A percentile compares a stretch with the other conserved stretches of the same genome.
These are phyloP conservation scores for Orchesella cincta DNA, from an alignment of 1,140 invertebrate species.

Conservation along the genomic window DNA sequence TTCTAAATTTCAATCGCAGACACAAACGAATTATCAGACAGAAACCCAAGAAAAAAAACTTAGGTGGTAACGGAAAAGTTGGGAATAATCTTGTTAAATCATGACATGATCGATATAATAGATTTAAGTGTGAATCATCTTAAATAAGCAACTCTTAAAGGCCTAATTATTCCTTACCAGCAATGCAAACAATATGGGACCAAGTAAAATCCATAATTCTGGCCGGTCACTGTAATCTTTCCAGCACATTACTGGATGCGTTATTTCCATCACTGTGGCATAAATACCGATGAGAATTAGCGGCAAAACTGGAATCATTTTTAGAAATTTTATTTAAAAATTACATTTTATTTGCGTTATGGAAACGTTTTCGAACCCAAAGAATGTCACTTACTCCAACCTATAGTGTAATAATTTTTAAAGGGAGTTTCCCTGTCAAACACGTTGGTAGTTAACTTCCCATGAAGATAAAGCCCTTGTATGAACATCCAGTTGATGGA, in stretches of 20 bases:
- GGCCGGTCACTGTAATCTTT: constrained; percentile 54
- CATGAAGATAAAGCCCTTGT: constrained; percentile 61
- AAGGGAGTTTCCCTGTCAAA: constrained; percentile 59
- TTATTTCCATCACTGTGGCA: constrained; percentile 55
- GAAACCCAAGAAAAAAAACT: neutral
- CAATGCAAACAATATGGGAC: constrained; percentile 58
- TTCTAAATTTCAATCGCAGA: constrained; percentile 8
- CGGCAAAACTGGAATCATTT: constrained; percentile 55
- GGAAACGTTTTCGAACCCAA: too few relatives aligned
- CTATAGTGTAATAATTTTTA: constrained; percentile 58
- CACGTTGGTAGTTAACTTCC: constrained; percentile 59
- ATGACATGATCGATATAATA: too few relatives aligned
- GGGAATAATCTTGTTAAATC: too few relatives aligned
- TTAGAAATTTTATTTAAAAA: too few relatives aligned
- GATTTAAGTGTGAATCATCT: too few relatives aligned
- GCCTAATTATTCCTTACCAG: constrained; percentile 57
- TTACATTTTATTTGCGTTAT: too few relatives aligned
- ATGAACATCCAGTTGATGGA: constrained; percentile 65
- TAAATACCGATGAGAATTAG: constrained; percentile 56
- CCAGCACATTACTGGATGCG: constrained; percentile 57
- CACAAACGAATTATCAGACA: neutral
- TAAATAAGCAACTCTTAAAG: neutral
- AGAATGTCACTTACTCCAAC: constrained; percentile 64
- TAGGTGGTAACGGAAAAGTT: too few relatives aligned
- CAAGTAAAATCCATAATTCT: constrained; percentile 58